Base-by-base conservation (phyloP, 2,888 invertebrate species). In the Epinotia demarniana region DNA sequence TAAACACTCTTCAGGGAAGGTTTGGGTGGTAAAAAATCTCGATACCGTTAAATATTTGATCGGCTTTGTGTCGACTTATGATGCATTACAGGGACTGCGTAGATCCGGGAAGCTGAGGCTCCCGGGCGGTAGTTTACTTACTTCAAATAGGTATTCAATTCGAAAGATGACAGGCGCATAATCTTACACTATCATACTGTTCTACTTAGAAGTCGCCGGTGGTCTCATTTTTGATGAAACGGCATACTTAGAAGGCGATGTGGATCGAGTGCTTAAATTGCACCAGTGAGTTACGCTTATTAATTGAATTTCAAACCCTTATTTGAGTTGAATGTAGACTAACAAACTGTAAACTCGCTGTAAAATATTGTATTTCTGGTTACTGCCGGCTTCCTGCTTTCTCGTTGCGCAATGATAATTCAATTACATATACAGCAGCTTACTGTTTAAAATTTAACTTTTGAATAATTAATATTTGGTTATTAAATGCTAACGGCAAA, bases 21-120 rank as follows among this genome's bases (percentile, higher is more conserved):
- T 43, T 83, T 81, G 80, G 77, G 77, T 82, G 77, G 78, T 77
- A 80, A 84, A 83, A 86, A 89, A 89, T 86, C 85, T 82, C 82
- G 82, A 89, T 86, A 88, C 90, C 92, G 90, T 93, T 91, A 90
- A 92, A 91, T 89, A 88, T 89, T 89, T 91, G 89, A 92, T 91
- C 89, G 92, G 93, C 91, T 93, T 92, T 91, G 86, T 85, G 93
- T 93, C 93, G 89, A 83, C 81, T 84, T 85, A 86, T 88, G 88
- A 91, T 90, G 87, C 84, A 90, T 89, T 77, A 75, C 61, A 62
- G 85, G 85, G 84, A 81, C 84, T 80, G 79, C 80, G 81, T 77
- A 75, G 78, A 81, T 77, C 80, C 81, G 81, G 61, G 67, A 73
- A 61, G 61, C 46, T 16, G 33, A 39, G 53, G 70, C 19, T 19